Conservation (phyloP, 1,140 invertebrate genomes). For the Galendromus occidentalis region DNA sequence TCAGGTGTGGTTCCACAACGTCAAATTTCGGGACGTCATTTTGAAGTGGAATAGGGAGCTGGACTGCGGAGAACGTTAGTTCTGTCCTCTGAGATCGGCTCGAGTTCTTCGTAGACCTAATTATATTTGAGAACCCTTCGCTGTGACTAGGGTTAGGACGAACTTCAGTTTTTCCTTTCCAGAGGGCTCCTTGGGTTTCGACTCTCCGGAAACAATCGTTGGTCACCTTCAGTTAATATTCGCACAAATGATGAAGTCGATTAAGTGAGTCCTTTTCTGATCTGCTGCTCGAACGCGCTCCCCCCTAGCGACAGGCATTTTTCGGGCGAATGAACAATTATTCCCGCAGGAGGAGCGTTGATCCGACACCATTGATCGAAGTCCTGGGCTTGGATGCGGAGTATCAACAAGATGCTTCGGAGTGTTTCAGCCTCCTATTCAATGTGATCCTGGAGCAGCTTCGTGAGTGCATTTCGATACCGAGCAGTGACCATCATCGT, state of each 20-base stretch:
- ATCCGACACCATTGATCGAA: slow-evolving; percentile 41
- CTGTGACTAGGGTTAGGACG: too few species aligned
- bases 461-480: neutral
- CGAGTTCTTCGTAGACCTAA: too few species aligned
- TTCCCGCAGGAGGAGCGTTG: slow-evolving; percentile 30
- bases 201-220: slow-evolving; percentile 23
- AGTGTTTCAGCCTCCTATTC: slow-evolving; percentile 47
- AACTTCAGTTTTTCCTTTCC: too few species aligned
- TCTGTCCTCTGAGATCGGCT: too few species aligned
- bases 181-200: too few species aligned
- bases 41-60: slow-evolving; percentile 39
- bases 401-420: slow-evolving; percentile 44
- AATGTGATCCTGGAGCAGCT: slow-evolving; percentile 20
- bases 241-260: slow-evolving; percentile 25
- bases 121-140: too few species aligned
- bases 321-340: neutral
- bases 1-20: slow-evolving; percentile 46
- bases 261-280: neutral
- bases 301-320: too few species aligned
- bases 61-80: slow-evolving; percentile 31
- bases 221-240: slow-evolving; percentile 46
- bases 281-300: too few species aligned
- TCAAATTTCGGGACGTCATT: slow-evolving; percentile 39
- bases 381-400: slow-evolving; percentile 41
- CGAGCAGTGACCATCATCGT: neutral